Percentiles rank a stretch among this genome's conserved stretches.
Evolutionary conservation across 64 coral and sea anemone species (phyloP).

Genomic region (Montipora capricornis): DNA sequence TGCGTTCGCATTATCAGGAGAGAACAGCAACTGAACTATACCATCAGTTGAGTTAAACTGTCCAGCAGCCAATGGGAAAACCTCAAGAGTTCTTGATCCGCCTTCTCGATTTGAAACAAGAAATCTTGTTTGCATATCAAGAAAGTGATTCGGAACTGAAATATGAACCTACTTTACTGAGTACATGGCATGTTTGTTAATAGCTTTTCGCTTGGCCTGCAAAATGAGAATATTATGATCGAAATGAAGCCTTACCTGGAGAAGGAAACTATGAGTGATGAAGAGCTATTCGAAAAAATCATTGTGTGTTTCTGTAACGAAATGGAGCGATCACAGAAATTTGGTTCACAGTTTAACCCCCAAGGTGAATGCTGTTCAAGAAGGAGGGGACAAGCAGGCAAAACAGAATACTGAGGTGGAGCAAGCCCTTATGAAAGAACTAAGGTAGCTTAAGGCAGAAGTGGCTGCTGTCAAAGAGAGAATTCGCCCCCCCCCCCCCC

Average conservation of each 20-base stretch:
- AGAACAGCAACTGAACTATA: conserved; percentile 50
- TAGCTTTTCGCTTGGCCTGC: conserved; percentile 19
- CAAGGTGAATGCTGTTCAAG: conserved; percentile 23
- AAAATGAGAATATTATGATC: conserved; percentile 11
- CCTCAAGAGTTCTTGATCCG: conserved; percentile 63
- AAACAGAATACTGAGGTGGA: conserved; percentile 10
- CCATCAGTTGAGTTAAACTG: conserved; percentile 35
- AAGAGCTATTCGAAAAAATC: neutral
- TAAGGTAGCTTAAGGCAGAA: conserved; percentile 9
- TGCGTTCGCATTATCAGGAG: conserved; percentile 32
- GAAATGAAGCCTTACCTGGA: conserved; percentile 27
- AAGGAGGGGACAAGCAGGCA: neutral
- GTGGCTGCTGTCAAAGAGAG: conserved; percentile 11
- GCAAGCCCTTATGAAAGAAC: conserved; percentile 10
- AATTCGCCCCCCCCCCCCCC: neutral
- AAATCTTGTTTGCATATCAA: conserved; percentile 52
- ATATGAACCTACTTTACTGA: conserved; percentile 37
- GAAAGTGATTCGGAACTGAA: conserved; percentile 31
- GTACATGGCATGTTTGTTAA: conserved; percentile 10
- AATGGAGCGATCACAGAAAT: conserved; percentile 10
- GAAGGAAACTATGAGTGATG: neutral
- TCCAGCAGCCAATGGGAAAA: conserved; percentile 36
- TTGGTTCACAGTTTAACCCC: conserved; percentile 4
- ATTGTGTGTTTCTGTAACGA: conserved; percentile 9
- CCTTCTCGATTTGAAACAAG: conserved; percentile 54